A percentile compares a stretch with the other conserved stretches of the same genome.
phyloP scores from a whole-genome alignment of 2,113 vertebrate species.

The Oxyura jamaicensis region DNA sequence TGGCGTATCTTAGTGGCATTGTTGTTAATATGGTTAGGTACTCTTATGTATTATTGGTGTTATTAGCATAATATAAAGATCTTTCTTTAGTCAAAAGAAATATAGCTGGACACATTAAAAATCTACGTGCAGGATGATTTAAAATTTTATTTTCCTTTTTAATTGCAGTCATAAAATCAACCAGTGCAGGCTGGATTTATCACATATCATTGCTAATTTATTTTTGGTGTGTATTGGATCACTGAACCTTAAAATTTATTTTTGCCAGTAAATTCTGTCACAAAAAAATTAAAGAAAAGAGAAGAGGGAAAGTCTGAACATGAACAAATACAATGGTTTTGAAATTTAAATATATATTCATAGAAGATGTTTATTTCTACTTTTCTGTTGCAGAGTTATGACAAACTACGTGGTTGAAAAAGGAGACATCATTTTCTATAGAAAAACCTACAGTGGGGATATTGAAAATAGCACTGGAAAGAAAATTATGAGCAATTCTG shows the following conservation, averaged over 20 bases:
- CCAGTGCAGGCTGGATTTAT: not conserved
- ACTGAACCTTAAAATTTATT: not conserved
- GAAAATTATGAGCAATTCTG: not conserved
- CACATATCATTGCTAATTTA: not conserved
- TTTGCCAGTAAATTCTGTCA: not conserved
- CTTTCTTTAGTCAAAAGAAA: not conserved
- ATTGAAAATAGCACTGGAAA: not conserved
- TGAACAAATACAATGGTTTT: not conserved
- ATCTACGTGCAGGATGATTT: not conserved
- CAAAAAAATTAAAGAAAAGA: not conserved
- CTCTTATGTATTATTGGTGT: not conserved
- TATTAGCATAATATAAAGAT: not conserved
- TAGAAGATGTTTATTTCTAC: not conserved
- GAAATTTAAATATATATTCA: not conserved
- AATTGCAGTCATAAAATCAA: slow-evolving; percentile 12
- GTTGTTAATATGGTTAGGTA: not conserved
- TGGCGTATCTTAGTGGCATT: not conserved
- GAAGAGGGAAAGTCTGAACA: not conserved
- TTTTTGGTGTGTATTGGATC: not conserved
- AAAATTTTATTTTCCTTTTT: slow-evolving; percentile 33
- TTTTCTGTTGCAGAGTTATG: not conserved
- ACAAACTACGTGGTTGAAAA: not conserved
- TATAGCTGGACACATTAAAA: not conserved
- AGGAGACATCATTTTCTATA: not conserved
- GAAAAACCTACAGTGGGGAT: not conserved